Conservation (phyloP, 2,888 invertebrate species). For the Tiphia femorata region DNA sequence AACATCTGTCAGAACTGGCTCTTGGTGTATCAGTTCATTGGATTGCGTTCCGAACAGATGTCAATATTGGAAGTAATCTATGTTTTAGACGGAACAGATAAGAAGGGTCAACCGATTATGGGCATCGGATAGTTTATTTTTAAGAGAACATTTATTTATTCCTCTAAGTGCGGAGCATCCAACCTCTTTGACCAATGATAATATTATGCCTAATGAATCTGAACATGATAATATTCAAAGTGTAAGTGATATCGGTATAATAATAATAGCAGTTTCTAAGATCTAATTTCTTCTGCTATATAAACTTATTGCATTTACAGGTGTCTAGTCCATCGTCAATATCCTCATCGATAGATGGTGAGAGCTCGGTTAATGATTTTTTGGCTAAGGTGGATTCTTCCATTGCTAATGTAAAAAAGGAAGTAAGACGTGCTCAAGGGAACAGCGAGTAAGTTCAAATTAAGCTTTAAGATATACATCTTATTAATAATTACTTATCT, state of each 20-base stretch:
- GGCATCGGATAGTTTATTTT: slow-evolving; percentile 93
- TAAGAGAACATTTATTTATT: slow-evolving; percentile 89
- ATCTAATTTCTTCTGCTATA: no score
- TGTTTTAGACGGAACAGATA: slow-evolving; percentile 91
- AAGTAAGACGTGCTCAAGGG: slow-evolving; percentile 83
- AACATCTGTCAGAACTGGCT: no score
- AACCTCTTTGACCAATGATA: slow-evolving; percentile 41
- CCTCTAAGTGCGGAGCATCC: slow-evolving; percentile 79
- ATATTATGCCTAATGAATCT: slow-evolving; percentile 19
- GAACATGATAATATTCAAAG: slow-evolving; percentile 36
- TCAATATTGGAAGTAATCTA: neutral
- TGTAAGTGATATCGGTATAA: slow-evolving; percentile 18
- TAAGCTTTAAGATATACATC: slow-evolving; percentile 6
- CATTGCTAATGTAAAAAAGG: slow-evolving; percentile 86
- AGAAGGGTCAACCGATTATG: slow-evolving; percentile 91
- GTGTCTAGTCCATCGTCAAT: slow-evolving; percentile 59
- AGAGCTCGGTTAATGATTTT: slow-evolving; percentile 83
- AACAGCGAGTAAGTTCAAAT: slow-evolving; percentile 82
- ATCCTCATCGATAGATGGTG: slow-evolving; percentile 73
- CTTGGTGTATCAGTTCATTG: no score
- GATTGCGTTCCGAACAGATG: neutral
- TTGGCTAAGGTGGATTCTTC: slow-evolving; percentile 87
- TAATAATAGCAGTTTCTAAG: no score
- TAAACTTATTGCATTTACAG: slow-evolving; percentile 25
- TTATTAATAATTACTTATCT: neutral